These are phyloP conservation scores for Ochotona princeps DNA, from an alignment of 2,113 vertebrate species.

Conservation along the genomic window DNA sequence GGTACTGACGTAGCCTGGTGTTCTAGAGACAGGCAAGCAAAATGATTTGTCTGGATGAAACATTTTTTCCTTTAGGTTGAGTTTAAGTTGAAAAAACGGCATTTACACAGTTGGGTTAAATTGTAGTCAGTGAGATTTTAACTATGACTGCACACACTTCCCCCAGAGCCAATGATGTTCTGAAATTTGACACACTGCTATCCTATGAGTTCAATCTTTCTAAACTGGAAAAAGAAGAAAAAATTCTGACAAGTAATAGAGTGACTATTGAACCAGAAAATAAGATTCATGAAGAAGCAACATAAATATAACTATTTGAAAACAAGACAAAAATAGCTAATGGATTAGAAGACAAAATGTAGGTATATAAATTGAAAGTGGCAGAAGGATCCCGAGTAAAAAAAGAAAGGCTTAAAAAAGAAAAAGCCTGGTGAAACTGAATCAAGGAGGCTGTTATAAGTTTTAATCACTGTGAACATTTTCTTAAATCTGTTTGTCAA, in stretches of 20 bases:
- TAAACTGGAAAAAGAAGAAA: constrained; percentile 5
- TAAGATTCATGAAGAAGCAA: constrained; percentile 50
- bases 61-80: not conserved
- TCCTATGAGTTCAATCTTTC: not conserved
- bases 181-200: not conserved
- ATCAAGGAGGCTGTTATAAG: not conserved
- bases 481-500: not conserved
- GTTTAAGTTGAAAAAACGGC: not conserved
- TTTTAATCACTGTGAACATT: not conserved
- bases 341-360: constrained; percentile 44
- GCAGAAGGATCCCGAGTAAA: not conserved
- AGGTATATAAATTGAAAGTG: not conserved
- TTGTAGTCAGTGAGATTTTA: not conserved
- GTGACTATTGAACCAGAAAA: constrained; percentile 23
- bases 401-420: not conserved
- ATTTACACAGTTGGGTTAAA: not conserved
- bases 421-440: not conserved
- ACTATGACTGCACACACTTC: not conserved
- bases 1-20: not conserved
- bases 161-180: not conserved
- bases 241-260: constrained; percentile 1
- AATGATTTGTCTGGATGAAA: not conserved
- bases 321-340: not conserved
- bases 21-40: not conserved
- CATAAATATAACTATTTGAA: not conserved